Evolutionary conservation across 2,888 invertebrate genomes (phyloP).

Genomic region (Meganola albula): DNA sequence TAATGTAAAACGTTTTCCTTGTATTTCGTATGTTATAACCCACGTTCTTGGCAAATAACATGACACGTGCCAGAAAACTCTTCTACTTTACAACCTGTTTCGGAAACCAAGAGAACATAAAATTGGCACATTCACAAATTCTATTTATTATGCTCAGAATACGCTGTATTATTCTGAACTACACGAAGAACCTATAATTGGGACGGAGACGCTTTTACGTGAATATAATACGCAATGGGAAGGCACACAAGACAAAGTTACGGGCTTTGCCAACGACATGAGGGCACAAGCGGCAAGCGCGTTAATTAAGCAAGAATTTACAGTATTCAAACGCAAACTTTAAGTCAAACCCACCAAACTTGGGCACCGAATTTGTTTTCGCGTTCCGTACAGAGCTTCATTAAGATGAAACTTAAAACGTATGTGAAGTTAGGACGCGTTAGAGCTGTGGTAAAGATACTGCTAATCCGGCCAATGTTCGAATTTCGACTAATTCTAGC

Average conservation of each 20-base stretch:
- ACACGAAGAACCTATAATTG: slow-evolving; percentile 29
- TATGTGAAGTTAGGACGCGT: slow-evolving; percentile 55
- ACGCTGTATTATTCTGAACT: slow-evolving; percentile 19
- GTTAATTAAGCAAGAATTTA: slow-evolving; percentile 69
- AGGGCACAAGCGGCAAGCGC: slow-evolving; percentile 37
- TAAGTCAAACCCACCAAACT: slow-evolving; percentile 55
- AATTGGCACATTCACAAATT: slow-evolving; percentile 28
- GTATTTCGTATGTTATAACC: neutral
- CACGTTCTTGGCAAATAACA: slow-evolving; percentile 19
- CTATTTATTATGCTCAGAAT: slow-evolving; percentile 19
- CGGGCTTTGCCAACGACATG: slow-evolving; percentile 22
- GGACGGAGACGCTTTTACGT: slow-evolving; percentile 34
- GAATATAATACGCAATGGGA: slow-evolving; percentile 40
- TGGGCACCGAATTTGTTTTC: slow-evolving; percentile 62
- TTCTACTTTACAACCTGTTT: slow-evolving; percentile 18
- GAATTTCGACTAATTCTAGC: slow-evolving; percentile 65
- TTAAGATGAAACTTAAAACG: slow-evolving; percentile 64
- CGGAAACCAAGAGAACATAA: slow-evolving; percentile 17
- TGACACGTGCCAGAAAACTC: slow-evolving; percentile 31
- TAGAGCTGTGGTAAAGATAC: slow-evolving; percentile 53
- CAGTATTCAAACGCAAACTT: slow-evolving; percentile 66
- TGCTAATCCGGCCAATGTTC: slow-evolving; percentile 59
- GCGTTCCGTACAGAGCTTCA: slow-evolving; percentile 55
- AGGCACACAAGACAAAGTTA: slow-evolving; percentile 39
- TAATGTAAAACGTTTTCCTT: neutral